Evolutionary conservation across 2,888 invertebrate genomes (phyloP), one percentile per base, ranked within the genome.

Genomic region (Smittia sp.): DNA sequence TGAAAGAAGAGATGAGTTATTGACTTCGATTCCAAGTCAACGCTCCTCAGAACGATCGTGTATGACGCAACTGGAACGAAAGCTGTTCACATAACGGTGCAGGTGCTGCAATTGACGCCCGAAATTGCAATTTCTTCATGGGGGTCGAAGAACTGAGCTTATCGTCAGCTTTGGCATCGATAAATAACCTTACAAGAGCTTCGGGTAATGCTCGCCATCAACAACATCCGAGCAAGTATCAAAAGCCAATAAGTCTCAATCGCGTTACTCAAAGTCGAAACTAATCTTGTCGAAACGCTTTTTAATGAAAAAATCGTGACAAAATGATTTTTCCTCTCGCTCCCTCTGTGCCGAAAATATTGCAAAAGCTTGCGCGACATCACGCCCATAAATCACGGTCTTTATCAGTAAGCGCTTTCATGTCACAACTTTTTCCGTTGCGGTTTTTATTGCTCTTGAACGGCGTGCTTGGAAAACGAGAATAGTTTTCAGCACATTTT

Each of bases 221-320:
- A 46, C 46, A 46, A 15, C 11, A 38, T 38, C 38, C 38, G 15
- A 46, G 11, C 11, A 46, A 46, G n/a, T 15, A 46, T 46, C 11
- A 3, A 46, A 58, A 58, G 18, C 18, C 18, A 13, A 58, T 58
- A 58, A 58, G 58, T 18, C 58, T 22, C 58, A 18, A 11, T 52
- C 52, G 15, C 52, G 15, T n/a, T n/a, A 11, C 15, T 52, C 15
- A 52, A 52, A 3, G 7, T 58, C 58, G 58, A 9, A 3, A 58
- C 4, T 58, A 58, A 58, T 58, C 58, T 25, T 20, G 2, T 13
- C 63, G 27, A 27, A 27, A 58, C 7, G 22, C 11, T 15, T 6
- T 63, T 63, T 63, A 22, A 63, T 63, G 63, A 63, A 63, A 27
- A 63, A 4, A 27, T 63, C 63, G 63, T 63, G 63, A 63, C 63